Base-by-base conservation (phyloP, 2,888 invertebrate genomes). In the Ormyrus labotus region DNA sequence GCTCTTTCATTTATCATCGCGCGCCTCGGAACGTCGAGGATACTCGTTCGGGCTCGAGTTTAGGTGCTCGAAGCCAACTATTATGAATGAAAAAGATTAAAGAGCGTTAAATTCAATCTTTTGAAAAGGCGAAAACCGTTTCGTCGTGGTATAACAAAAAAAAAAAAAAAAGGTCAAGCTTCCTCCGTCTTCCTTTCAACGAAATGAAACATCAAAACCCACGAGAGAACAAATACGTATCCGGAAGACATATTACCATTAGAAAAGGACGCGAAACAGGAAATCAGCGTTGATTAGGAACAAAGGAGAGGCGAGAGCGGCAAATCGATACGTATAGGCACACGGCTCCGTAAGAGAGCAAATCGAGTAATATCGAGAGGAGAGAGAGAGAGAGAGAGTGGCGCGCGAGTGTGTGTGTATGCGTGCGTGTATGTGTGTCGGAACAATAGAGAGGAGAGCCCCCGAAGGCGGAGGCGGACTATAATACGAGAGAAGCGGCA, bases 281-380 rank as follows among this genome's bases (percentile, higher is more conserved):
- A 77, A 74, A 81, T 81, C 70, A 73, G 63, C 57, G 69, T 74
- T 81, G 74, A 81, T 81, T 81, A 74, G 81, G 71, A 74, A 81
- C 70, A 78, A 80, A 80, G 70, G 69, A 73, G 72, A 68, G 63
- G n/a, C 61, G 48, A 72, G 63, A n/a, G 19, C 47, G 58, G 47
- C 61, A 55, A 60, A 71, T 78, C 73, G 71, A 78, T 77, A 69
- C 51, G 50, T 64, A 58, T n/a, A 11, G 57, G 45, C 53, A 58
- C 45, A 68, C 55, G 7, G 63, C 34, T 9, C n/a, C 45, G 61
- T 2, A 48, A 51, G 61, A 80, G 67, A 76, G 80, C 61, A 58
- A 82, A 73, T 65, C 57, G 60, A 78, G 76, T 19, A 69, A 75
- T 55, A 58, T 69, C 75, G 80, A 67, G 77, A 65, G 50, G 34